Conservation (phyloP, 2,797 vertebrate genomes). For the Ctenopoma multispine region DNA sequence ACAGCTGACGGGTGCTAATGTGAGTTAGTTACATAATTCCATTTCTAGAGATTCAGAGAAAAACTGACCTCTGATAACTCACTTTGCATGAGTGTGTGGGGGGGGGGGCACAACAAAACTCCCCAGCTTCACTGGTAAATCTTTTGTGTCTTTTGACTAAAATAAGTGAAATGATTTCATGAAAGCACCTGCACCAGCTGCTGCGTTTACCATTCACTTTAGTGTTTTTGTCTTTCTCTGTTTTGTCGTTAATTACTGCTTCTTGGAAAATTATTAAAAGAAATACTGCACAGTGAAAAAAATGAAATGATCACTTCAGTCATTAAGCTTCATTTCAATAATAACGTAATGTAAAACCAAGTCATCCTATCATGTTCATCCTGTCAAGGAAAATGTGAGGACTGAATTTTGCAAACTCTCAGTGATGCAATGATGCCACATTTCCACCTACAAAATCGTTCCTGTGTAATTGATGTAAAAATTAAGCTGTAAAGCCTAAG, state of each 20-base stretch:
- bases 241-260: background rate
- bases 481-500: background rate
- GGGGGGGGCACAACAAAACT: conserved; percentile 7
- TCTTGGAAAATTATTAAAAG: background rate
- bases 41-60: conserved; percentile 66
- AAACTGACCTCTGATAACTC: conserved; percentile 44
- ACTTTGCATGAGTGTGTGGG: conserved; percentile 1
- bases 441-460: background rate
- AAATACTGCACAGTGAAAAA: background rate
- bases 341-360: too few relatives aligned
- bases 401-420: background rate
- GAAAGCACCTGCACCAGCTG: background rate
- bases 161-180: background rate
- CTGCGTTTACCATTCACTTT: background rate
- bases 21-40: conserved; percentile 73
- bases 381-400: background rate
- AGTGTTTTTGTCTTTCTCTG: background rate
- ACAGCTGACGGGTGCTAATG: conserved; percentile 64
- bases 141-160: conserved; percentile 10
- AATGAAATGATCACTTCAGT: background rate
- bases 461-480: background rate
- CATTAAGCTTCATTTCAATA: too few relatives aligned
- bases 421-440: background rate
- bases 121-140: background rate
- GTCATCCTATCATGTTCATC: too few relatives aligned